Evolutionary conservation across 2,113 vertebrate species (phyloP), one percentile per base, ranked within the genome.

Genomic region (Pseudopipra pipra): DNA sequence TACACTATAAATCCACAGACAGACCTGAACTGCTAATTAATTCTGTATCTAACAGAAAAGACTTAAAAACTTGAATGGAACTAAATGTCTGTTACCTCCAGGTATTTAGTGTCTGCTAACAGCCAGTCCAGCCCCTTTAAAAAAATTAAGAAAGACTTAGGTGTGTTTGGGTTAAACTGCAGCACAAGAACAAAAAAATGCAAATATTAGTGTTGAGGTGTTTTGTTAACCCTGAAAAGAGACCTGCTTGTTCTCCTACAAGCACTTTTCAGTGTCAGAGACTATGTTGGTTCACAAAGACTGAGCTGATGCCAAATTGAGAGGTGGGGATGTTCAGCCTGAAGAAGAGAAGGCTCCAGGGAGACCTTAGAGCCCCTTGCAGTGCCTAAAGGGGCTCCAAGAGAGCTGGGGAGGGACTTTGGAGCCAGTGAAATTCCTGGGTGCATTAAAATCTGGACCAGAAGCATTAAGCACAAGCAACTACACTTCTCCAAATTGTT

Each of bases 71-170:
- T 95, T 77, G 95, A 97, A 93, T 98, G 98, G 97, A 98, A 98
- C 98, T 98, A 98, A 97, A 98, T 98, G 98, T 98, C 98, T 98
- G 98, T 98, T 98, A 95, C 98, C 97, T 98, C 82, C 98, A 96
- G 98, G 98, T 97, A 96, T 98, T 98, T 98, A 94, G 97, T 97
- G 87, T 97, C 96, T 98, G 97, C 97, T 98, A 97, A 94, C 97
- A 98, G 98, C 98, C 98, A 94, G 95, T 97, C 97, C 96, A 82
- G 96, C 97, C 98, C 97, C 97, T 98, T 96, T 96, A 88, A 95
- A 97, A 98, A 73, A 28, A 2, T 90, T 87, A 86, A 96, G 97
- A 96, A 94, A 43, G n/a, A 44, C 20, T 95, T 97, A 86, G 74
- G 51, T 95, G 90, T 75, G 35, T 86, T 94, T 17, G 92, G 51